Conservation (phyloP, 2,797 vertebrate genomes). For the Garrulus glandarius region DNA sequence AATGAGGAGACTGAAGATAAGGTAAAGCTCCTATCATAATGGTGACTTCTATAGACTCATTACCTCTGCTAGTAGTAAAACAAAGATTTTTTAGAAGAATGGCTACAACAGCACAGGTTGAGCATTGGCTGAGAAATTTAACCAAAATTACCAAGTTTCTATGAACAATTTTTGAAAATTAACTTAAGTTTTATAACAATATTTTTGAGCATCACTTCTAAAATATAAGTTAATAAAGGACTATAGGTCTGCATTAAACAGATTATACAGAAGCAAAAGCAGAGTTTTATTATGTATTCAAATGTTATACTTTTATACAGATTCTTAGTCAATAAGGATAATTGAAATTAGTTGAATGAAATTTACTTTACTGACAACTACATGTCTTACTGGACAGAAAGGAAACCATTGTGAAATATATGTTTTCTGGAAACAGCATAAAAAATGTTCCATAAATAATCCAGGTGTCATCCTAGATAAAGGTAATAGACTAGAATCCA, state of each 20-base stretch:
- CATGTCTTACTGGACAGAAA: background rate
- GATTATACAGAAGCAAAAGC: background rate
- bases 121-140: background rate
- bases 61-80: background rate
- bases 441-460: background rate
- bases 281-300: background rate
- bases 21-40: background rate
- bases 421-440: background rate
- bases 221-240: background rate
- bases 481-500: background rate
- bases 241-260: background rate
- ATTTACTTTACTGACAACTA: background rate
- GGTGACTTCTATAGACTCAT: background rate
- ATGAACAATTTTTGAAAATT: background rate
- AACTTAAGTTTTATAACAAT: background rate
- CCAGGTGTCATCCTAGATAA: background rate
- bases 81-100: background rate
- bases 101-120: background rate
- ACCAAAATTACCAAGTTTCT: background rate
- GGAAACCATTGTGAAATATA: background rate
- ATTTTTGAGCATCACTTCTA: background rate
- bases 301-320: background rate
- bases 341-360: background rate
- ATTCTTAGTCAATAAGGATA: background rate
- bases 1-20: background rate